These are phyloP conservation scores for Drosophila quadrilineata DNA, from an alignment of 1,140 invertebrate genomes.

Conservation along the genomic window DNA sequence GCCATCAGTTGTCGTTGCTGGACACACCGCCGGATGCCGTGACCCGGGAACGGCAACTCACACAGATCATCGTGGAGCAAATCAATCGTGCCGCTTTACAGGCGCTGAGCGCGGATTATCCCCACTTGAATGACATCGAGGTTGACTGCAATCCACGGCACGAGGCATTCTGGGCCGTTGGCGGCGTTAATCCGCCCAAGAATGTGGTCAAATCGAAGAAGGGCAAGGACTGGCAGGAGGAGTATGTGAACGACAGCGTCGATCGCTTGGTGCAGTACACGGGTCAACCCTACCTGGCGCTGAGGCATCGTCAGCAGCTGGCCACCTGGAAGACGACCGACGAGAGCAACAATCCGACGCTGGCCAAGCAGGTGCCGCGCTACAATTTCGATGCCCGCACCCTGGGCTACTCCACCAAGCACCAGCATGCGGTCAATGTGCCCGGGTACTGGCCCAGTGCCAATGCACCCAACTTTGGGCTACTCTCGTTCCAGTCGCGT, in stretches of 20 bases:
- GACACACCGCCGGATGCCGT: constrained; percentile 43
- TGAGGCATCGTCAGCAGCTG: constrained; percentile 86
- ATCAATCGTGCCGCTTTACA: constrained; percentile 86
- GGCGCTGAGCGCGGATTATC: constrained; percentile 82
- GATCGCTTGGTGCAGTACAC: constrained; percentile 87
- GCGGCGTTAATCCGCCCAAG: constrained; percentile 85
- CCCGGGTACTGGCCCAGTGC: constrained; percentile 90
- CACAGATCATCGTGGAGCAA: constrained; percentile 83
- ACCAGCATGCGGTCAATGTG: constrained; percentile 86
- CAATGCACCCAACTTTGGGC: constrained; percentile 88
- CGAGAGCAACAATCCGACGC: constrained; percentile 82
- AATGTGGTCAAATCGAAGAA: constrained; percentile 80
- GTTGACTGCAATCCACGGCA: constrained; percentile 88
- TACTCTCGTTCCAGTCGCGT: constrained; percentile 87
- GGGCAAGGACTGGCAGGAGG: constrained; percentile 77
- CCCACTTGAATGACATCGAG: constrained; percentile 86
- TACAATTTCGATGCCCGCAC: constrained; percentile 83
- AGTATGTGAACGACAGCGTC: constrained; percentile 82
- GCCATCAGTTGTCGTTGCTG: constrained; percentile 68
- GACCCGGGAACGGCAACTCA: constrained; percentile 47
- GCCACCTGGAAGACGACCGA: constrained; percentile 83
- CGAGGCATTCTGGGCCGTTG: constrained; percentile 91
- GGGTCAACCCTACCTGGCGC: constrained; percentile 84
- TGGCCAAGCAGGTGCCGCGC: constrained; percentile 82
- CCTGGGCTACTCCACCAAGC: constrained; percentile 82